Evolutionary conservation across 2,888 invertebrate species (phyloP).

Genomic region (Micropterix aruncella): DNA sequence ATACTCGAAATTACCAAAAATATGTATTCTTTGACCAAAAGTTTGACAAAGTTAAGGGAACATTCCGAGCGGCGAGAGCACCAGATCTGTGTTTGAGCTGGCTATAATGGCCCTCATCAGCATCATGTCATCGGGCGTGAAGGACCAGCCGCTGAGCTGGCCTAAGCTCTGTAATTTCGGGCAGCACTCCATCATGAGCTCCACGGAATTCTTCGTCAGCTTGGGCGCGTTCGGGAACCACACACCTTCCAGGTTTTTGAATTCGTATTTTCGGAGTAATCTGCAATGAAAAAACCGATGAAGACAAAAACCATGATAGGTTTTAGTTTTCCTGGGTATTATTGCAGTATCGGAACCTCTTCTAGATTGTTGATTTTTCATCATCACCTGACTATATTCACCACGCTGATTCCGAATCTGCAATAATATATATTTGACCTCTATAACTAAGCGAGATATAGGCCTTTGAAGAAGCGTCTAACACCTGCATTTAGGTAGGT

Average conservation of each 20-base stretch:
- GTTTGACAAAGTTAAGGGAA: no score
- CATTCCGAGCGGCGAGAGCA: constrained; percentile 45
- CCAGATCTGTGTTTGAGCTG: constrained; percentile 50
- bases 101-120: constrained; percentile 47
- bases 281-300: constrained; percentile 28
- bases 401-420: no score
- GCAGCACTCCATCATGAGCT: constrained; percentile 51
- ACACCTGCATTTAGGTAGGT: no score
- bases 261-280: constrained; percentile 48
- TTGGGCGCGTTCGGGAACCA: constrained; percentile 57
- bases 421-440: not conserved
- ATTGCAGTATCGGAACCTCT: no score
- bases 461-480: no score
- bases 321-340: no score
- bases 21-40: no score
- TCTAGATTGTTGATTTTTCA: no score
- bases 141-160: constrained; percentile 52
- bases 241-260: constrained; percentile 46
- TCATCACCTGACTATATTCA: no score
- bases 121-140: constrained; percentile 52
- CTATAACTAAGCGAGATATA: not conserved
- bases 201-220: constrained; percentile 45
- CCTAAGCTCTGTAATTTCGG: constrained; percentile 50
- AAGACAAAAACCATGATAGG: not conserved
- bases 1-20: no score